These are phyloP conservation scores for Loriculus beryllinus DNA, from an alignment of 2,797 vertebrate genomes.

Conservation along the genomic window DNA sequence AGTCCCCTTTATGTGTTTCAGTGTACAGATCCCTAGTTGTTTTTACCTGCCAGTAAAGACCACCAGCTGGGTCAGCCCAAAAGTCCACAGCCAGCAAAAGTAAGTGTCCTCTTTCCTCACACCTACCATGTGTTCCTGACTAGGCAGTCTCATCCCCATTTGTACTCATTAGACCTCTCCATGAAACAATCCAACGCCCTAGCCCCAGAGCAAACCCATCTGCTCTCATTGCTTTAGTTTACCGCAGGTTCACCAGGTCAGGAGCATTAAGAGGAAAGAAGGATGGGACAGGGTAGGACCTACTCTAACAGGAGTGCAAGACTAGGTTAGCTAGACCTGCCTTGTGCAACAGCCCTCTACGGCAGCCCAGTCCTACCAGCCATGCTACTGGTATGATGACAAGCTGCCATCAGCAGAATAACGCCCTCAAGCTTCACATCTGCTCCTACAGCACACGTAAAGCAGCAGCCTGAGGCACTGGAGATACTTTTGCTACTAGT, in stretches of 20 bases:
- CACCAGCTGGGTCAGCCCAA: neutral
- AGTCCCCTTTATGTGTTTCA: neutral
- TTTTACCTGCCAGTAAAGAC: neutral
- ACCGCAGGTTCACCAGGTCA: neutral
- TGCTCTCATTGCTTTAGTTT: neutral
- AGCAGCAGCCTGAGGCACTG: neutral
- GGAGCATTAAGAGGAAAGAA: neutral
- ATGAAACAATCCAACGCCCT: neutral
- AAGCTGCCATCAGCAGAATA: neutral
- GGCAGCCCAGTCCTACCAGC: neutral
- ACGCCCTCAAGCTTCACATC: neutral
- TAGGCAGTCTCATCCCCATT: neutral
- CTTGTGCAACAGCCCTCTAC: neutral
- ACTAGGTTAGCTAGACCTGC: neutral
- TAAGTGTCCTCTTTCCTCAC: neutral
- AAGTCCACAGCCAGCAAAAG: neutral
- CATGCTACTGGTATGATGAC: neutral
- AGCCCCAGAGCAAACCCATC: neutral
- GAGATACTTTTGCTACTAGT: neutral
- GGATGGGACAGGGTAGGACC: neutral
- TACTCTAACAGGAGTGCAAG: neutral
- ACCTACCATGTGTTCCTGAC: neutral
- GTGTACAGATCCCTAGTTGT: neutral
- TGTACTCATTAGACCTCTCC: neutral
- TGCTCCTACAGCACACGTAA: neutral